Evolutionary conservation across 2,113 vertebrate species (phyloP).

Genomic region (Phasianus colchicus): DNA sequence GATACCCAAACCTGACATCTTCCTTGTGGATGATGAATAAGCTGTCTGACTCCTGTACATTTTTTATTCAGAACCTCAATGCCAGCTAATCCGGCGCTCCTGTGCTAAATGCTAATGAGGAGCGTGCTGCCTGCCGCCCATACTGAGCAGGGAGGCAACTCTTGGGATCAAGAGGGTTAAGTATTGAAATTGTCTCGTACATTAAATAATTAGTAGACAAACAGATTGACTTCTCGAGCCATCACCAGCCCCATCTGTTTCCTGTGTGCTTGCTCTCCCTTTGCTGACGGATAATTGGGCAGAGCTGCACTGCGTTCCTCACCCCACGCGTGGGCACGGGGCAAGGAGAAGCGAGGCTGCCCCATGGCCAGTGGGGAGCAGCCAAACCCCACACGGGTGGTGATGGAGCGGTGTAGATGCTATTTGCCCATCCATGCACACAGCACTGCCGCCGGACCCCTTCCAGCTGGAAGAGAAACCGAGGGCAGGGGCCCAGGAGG

Average conservation of each 20-base stretch:
- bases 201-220: conserved; percentile 73
- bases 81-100: neutral
- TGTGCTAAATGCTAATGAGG: conserved; percentile 48
- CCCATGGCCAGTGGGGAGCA: neutral
- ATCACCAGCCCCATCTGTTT: conserved; percentile 45
- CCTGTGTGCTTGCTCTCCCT: conserved; percentile 7
- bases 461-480: neutral
- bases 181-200: conserved; percentile 54
- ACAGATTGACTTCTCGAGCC: conserved; percentile 64
- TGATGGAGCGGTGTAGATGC: neutral
- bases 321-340: neutral
- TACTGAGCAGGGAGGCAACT: conserved; percentile 30
- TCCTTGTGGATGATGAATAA: conserved; percentile 57
- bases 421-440: too few relatives aligned
- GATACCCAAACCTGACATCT: conserved; percentile 42
- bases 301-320: neutral
- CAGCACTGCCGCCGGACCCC: neutral
- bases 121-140: neutral
- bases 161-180: conserved; percentile 69
- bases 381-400: neutral
- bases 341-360: neutral
- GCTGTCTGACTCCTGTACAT: conserved; percentile 54
- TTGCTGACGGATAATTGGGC: conserved; percentile 52
- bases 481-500: neutral
- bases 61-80: conserved; percentile 59